These are phyloP conservation scores for Tenrec ecaudatus DNA, from an alignment of 2,113 vertebrate species.

Conservation along the genomic window DNA sequence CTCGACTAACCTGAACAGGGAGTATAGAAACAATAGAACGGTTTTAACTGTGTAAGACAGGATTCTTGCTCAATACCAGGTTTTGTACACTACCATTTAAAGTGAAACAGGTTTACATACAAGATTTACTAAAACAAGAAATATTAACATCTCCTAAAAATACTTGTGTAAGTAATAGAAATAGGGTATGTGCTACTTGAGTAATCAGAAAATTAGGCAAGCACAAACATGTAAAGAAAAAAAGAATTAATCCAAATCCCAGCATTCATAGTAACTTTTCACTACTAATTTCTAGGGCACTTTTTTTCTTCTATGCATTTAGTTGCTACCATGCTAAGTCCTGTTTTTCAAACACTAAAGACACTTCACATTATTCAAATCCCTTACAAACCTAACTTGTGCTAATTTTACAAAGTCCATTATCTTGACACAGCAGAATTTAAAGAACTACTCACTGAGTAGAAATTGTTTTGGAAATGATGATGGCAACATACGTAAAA, in stretches of 20 bases:
- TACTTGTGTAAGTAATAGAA: neutral
- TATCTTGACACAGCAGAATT: neutral
- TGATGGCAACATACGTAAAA: no score
- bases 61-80: neutral
- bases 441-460: neutral
- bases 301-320: neutral
- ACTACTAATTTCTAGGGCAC: neutral
- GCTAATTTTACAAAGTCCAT: neutral
- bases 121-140: neutral
- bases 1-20: constrained; percentile 91
- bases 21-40: neutral
- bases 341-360: constrained; percentile 23
- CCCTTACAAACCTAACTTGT: neutral
- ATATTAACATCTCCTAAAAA: neutral
- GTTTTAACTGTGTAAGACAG: neutral
- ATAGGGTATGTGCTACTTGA: neutral
- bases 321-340: neutral
- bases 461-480: no score
- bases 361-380: neutral
- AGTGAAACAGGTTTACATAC: neutral
- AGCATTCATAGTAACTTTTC: neutral
- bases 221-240: constrained; percentile 6
- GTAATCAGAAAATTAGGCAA: neutral
- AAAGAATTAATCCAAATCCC: neutral
- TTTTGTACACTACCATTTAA: neutral